Base-by-base conservation (phyloP, 37 sponge, comb jelly and placozoan genomes). In the Beroe forskalii region DNA sequence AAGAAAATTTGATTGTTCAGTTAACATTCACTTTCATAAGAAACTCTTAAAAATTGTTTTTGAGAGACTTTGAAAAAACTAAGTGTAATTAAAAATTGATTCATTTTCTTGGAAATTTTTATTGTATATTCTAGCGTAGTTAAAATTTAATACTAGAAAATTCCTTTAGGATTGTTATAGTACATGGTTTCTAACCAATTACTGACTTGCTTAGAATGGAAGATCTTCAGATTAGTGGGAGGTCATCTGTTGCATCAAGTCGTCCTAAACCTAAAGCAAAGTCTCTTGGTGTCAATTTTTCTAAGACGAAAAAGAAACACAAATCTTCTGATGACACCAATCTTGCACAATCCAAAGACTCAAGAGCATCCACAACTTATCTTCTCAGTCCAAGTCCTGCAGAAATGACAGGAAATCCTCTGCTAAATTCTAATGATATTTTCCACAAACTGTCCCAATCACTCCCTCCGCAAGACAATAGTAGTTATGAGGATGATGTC, bases 311-410 rank as follows among this genome's bases (percentile, higher is more conserved):
- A 33, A 28, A 69, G 32, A 69, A 69, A 36, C 72, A 12, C 72
- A 36, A 69, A 69, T 14, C 17, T 3, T 35, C 55, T 17, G 55
- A 48, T 12, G 55, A 48, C 55, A 30, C 66, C 25, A 64, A 27
- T 72, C 40, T 72, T 4, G 8, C 38, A 8, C 76, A 44, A 19
- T 80, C 55, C 0, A 41, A n/a, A 80, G 86, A 80, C 3, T 80
- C 86, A 43, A 80, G 55, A 44, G 86, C 86, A 6, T 80, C 86
- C 55, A 80, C 86, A 41, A 80, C 86, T 9, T 80, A 80, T 43
- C 86, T 80, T 4, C 28, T 9, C 86, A 80, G 86, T 25, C 86
- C 86, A 0, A 80, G 86, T 80, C 38, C 40, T 4, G 86, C 86
- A 6, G 86, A 80, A 4, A 80, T 42, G 42, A 20, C 14, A 23